Evolutionary conservation across 2,113 vertebrate species (phyloP).

Genomic region (Formicarius rufipectus): DNA sequence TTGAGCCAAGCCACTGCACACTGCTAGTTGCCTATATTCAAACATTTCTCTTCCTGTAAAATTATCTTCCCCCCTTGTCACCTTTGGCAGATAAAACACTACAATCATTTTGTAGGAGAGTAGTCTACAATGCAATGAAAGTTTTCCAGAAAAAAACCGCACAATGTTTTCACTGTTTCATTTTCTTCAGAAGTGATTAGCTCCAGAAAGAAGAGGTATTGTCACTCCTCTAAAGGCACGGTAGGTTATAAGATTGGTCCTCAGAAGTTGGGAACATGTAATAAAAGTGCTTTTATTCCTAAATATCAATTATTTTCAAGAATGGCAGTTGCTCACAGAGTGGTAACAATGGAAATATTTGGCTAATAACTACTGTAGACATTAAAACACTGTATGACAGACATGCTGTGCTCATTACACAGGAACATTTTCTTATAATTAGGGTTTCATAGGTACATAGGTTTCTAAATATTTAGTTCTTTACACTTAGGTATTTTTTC

Average conservation of each 20-base stretch:
- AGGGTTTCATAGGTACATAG: conserved; percentile 45
- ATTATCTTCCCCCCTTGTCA: conserved; percentile 35
- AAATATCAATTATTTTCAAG: conserved; percentile 75
- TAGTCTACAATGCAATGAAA: conserved; percentile 53
- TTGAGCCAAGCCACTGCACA: neutral
- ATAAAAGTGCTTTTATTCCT: conserved; percentile 71
- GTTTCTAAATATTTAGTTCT: conserved; percentile 68
- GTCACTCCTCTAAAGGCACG: conserved; percentile 66
- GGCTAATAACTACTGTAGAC: conserved; percentile 53
- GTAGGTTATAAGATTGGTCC: conserved; percentile 55
- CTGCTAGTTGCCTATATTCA: neutral
- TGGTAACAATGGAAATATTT: conserved; percentile 67
- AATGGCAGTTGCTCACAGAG: conserved; percentile 66
- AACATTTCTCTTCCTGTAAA: conserved; percentile 3
- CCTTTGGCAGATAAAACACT: conserved; percentile 61
- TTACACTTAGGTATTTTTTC: neutral
- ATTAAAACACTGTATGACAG: conserved; percentile 58
- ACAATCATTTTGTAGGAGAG: conserved; percentile 58
- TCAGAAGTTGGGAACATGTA: conserved; percentile 70
- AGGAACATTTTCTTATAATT: conserved; percentile 60
- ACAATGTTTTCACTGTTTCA: conserved; percentile 63
- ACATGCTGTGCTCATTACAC: conserved; percentile 2
- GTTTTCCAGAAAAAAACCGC: conserved; percentile 4
- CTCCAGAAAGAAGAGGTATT: conserved; percentile 72
- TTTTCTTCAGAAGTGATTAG: conserved; percentile 70